Base-by-base conservation (phyloP, 2,888 invertebrate species). In the Nycteola revayana region DNA sequence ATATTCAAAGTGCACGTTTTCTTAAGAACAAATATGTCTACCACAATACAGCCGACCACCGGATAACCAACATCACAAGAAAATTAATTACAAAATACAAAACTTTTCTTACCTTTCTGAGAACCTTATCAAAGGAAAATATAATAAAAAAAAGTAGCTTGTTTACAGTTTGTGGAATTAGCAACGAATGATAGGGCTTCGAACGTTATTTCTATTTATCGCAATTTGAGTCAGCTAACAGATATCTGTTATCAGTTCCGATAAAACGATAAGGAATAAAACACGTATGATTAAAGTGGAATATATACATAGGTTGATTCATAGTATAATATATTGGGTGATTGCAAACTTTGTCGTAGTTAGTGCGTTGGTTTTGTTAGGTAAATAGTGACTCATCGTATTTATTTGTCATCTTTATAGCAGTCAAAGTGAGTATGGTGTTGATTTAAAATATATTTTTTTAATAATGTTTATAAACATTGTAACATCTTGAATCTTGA, bases 131-230 rank as follows among this genome's bases (percentile, higher is more conserved):
- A 48, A 34, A 45, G 7, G 26, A 47, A 35, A 26, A 25, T 10
- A 32, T 27, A 24, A 29, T 36, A 41, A 34, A 18, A 9, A 21
- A 10, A 22, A 45, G 37, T 24, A 40, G 24, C 46, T 43, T 41
- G 44, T 50, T 46, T 36, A 40, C 47, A 25, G 39, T 14, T 28
- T 40, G 50, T 47, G 28, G 41, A 48, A 47, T 46, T 28, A 35
- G 28, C 32, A 11, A 30, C 14, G 50, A 68, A 51, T 68, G 59
- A 60, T 56, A 52, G 35, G 18, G 21, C 25, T 23, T 25, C 35
- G 41, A 41, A 47, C 39, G 50, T 27, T 51, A 33, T 45, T 60
- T 47, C 38, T 62, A 62, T 69, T 57, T 67, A 70, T 69, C 54
- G 33, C 26, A n/a, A 31, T 27, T 18, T 32, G 29, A 25, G 11